phyloP scores from a whole-genome alignment of 2,888 invertebrate genomes.

The Coenonympha glycerion region DNA sequence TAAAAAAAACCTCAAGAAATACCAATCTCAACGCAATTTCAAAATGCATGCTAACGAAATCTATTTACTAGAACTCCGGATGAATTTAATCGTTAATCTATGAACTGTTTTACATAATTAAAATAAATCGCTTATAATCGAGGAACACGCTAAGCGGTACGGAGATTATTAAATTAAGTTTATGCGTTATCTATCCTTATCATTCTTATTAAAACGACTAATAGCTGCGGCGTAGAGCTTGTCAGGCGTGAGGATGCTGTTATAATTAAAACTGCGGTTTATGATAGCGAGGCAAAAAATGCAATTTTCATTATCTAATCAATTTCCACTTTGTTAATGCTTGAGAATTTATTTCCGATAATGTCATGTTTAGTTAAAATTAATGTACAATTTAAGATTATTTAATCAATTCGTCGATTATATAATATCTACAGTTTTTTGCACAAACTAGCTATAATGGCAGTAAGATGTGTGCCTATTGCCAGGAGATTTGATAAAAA shows the following conservation, averaged over 20 bases:
- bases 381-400: too few species aligned
- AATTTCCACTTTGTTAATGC: neutral
- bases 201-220: slow-evolving; percentile 21
- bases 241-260: slow-evolving; percentile 4
- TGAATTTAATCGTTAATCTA: slow-evolving; percentile 17
- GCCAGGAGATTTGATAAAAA: too few species aligned
- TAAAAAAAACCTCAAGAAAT: neutral
- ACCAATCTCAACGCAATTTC: too few species aligned
- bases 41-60: neutral
- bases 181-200: slow-evolving; percentile 21
- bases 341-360: neutral
- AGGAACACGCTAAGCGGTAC: slow-evolving; percentile 7
- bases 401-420: too few species aligned
- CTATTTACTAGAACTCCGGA: slow-evolving; percentile 9
- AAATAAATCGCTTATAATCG: slow-evolving; percentile 19
- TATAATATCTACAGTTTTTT: too few species aligned
- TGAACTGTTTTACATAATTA: slow-evolving; percentile 23
- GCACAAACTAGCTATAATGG: too few species aligned
- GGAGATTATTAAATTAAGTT: slow-evolving; percentile 24
- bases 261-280: slow-evolving; percentile 6
- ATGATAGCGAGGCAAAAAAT: neutral
- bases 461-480: too few species aligned
- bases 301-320: neutral
- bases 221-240: slow-evolving; percentile 6
- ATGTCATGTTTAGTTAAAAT: too few species aligned